Base-by-base conservation (phyloP, 2,797 vertebrate species). In the Argentina silus region DNA sequence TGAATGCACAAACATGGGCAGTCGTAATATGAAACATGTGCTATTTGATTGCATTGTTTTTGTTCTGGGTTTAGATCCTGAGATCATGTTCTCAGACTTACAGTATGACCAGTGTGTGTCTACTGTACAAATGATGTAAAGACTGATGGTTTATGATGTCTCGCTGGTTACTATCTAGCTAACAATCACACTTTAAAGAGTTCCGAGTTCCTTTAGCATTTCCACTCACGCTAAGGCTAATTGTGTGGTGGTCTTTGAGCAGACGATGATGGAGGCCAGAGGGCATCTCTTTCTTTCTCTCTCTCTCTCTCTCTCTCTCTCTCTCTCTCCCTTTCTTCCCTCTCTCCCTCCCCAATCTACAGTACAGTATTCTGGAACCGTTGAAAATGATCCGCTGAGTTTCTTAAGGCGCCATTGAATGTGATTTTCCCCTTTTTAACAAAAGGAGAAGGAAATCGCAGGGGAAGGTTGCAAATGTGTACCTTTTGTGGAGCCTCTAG, bases 391-490 rank as follows among this genome's bases (percentile, higher is more conserved):
- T 86, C 80, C 63, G 71, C 78, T 56, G 77, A 86, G 70, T 21
- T 81, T 50, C 76, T 83, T 48, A 23, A 77, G 56, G 72, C 70
- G 48, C 48, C 45, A 66, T 60, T 62, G 61, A 85, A 86, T 83
- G 59, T 65, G 70, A 83, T 81, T 82, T 87, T 81, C 75, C 19
- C 62, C 64, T 53, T 65, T 62, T 72, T 79, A 76, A 88, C 81
- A 78, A 73, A 82, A 75, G 68, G 74, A 67, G 23, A 68, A 73
- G 62, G 77, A 80, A 82, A 82, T 86, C 75, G 79, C 72, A 84
- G 23, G 70, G 59, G 57, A 89, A 83, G 79, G 70, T 81, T 85
- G 76, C 67, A 79, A 86, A 89, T 87, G 81, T 83, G 77, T 81
- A 72, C 72, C 72, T 81, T 88, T 89, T 86, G 67, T 86, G 68